These are phyloP conservation scores for Wiebesia pumilae DNA, from an alignment of 1,140 invertebrate species.

Conservation along the genomic window DNA sequence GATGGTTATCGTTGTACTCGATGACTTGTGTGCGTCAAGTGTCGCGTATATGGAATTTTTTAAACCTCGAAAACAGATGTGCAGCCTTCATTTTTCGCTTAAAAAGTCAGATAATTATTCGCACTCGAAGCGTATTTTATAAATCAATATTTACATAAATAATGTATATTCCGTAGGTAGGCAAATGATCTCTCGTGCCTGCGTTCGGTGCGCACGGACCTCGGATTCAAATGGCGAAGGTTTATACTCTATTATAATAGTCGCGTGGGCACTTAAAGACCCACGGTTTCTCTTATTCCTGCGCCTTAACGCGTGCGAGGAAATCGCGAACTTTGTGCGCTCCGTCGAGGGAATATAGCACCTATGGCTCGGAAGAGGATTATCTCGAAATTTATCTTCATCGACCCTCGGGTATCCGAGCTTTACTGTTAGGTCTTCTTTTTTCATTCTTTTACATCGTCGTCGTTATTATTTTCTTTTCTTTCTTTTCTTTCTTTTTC, in stretches of 20 bases:
- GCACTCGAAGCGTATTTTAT: background rate
- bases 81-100: too few species aligned
- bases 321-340: constrained; percentile 16
- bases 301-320: background rate
- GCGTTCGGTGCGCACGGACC: background rate
- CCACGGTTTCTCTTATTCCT: constrained; percentile 42
- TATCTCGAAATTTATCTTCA: constrained; percentile 49
- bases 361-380: constrained; percentile 14
- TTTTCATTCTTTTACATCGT: too few species aligned
- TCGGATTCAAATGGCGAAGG: background rate
- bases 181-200: background rate
- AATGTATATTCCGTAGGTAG: background rate
- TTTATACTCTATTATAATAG: constrained; percentile 34
- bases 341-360: constrained; percentile 19
- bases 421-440: background rate
- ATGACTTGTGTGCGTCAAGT: too few species aligned
- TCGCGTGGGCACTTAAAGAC: constrained; percentile 44
- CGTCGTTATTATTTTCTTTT: background rate
- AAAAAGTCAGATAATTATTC: background rate
- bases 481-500: background rate
- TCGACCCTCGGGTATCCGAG: background rate
- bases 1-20: too few species aligned
- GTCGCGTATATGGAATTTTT: too few species aligned
- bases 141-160: constrained; percentile 45
- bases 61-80: too few species aligned